phyloP scores from a whole-genome alignment of 2,888 invertebrate species.

The Panopea generosa region DNA sequence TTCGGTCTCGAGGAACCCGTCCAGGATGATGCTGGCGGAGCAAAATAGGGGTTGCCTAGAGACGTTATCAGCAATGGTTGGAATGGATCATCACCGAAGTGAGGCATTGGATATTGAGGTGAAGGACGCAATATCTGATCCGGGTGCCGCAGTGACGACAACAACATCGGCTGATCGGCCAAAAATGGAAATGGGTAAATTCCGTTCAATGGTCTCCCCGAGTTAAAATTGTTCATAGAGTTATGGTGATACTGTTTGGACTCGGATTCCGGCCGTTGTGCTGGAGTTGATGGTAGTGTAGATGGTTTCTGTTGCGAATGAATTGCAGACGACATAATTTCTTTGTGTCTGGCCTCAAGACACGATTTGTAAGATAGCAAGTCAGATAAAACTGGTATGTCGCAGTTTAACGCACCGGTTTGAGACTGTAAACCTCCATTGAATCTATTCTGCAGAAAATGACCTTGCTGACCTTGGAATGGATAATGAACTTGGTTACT shows the following conservation, averaged over 20 bases:
- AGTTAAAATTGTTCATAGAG: constrained; percentile 31
- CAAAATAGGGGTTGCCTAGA: constrained; percentile 74
- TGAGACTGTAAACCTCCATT: constrained; percentile 6
- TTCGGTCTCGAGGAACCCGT: constrained; percentile 28
- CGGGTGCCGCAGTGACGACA: constrained; percentile 71
- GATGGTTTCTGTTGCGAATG: constrained; percentile 6
- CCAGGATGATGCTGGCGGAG: constrained; percentile 61
- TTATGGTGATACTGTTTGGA: constrained; percentile 20
- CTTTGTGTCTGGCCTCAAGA: constrained; percentile 25
- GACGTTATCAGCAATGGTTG: constrained; percentile 75
- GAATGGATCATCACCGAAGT: constrained; percentile 67
- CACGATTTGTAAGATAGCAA: constrained; percentile 49
- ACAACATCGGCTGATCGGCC: constrained; percentile 74
- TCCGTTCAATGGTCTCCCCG: constrained; percentile 58
- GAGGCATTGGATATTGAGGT: constrained; percentile 61
- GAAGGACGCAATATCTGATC: constrained; percentile 67
- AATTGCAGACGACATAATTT: constrained; percentile 3
- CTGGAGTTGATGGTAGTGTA: constrained; percentile 12
- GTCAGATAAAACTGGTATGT: constrained; percentile 68
- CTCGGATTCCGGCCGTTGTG: constrained; percentile 12
- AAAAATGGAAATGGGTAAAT: constrained; percentile 76
- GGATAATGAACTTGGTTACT: constrained; percentile 18
- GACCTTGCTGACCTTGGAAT: constrained; percentile 20
- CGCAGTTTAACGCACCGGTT: constrained; percentile 15
- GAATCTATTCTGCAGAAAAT: constrained; percentile 6